Base-by-base conservation (phyloP, 2,888 invertebrate genomes). In the Dinocampus coccinellae region DNA sequence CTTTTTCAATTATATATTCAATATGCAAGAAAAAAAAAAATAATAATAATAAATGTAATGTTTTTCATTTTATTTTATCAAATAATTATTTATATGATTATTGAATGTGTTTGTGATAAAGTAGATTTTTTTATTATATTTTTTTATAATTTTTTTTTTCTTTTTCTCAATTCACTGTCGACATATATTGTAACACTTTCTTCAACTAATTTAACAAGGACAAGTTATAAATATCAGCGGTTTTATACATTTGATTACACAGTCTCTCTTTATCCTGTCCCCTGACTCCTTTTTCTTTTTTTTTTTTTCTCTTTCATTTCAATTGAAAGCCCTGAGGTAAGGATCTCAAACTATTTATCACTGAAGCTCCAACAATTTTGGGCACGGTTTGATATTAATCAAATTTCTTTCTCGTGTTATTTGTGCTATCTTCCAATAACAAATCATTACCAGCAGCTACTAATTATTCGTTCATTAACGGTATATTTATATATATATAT, bases 391-490 rank as follows among this genome's bases (percentile, higher is more conserved):
- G 66, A 73, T 65, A 72, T 72, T 69, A 73, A 69, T 69, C 69
- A 69, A 61, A 65, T 73, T 57, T 73, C 52, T 58, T 72, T 53
- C 63, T 26, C 22, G 22, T 22, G 26, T 29, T 29, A 34, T 62
- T 57, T 20, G 26, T 36, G 67, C 29, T 47, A 16, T 29, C 58
- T 33, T 47, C 29, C 60, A 55, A 62, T 57, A 57, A 39, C 57
- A 39, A 61, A 58, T 57, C 63, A 55, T 16, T 68, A 65, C 26
- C 75, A 74, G 39, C 66, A 64, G 64, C 57, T n/a, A 77, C 76
- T 79, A 81, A 83, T 83, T 83, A 80, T 77, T 71, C 76, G 75
- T 76, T 82, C 76, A 77, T 81, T 80, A 80, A 78, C 76, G 73
- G 76, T 68, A 47, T n/a, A 16, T 16, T 16, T 47, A n/a, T 7